Conservation (phyloP, 2,113 vertebrate genomes). For the Myxocyprinus asiaticus region DNA sequence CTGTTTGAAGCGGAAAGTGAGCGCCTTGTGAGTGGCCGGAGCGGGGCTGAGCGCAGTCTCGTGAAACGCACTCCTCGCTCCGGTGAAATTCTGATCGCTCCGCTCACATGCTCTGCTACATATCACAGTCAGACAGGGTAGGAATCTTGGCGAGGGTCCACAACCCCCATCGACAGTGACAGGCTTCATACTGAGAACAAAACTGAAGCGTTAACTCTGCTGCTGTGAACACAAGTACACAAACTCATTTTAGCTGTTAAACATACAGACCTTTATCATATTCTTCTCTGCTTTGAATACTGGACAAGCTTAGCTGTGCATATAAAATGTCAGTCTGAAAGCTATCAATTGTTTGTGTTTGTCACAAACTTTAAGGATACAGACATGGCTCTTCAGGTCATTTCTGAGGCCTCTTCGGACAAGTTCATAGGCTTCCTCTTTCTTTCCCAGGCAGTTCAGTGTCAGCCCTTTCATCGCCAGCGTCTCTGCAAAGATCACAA, state of each 20-base stretch:
- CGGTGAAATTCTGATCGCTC: too few species aligned
- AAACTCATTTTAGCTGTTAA: neutral
- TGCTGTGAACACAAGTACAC: constrained; percentile 4
- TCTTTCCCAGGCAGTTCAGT: constrained; percentile 96
- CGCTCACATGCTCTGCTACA: neutral
- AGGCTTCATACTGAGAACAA: constrained; percentile 1
- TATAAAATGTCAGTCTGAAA: too few species aligned
- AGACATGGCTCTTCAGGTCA: constrained; percentile 97
- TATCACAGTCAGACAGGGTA: constrained; percentile 37
- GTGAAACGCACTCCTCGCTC: too few species aligned
- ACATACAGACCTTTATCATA: neutral
- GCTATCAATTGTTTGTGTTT: too few species aligned
- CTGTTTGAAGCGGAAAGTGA: too few species aligned
- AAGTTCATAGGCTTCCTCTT: constrained; percentile 97
- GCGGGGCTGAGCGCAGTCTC: too few species aligned
- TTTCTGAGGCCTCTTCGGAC: constrained; percentile 95
- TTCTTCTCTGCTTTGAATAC: neutral
- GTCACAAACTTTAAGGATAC: constrained; percentile 83
- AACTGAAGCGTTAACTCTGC: neutral
- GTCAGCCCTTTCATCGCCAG: constrained; percentile 98
- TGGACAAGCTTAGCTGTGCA: neutral
- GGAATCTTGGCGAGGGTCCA: constrained; percentile 39
- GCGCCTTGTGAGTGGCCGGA: too few species aligned
- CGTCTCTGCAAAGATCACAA: constrained; percentile 80
- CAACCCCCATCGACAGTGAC: neutral